Evolutionary conservation across 2,113 vertebrate species (phyloP).

Genomic region (Bufo gargarizans): DNA sequence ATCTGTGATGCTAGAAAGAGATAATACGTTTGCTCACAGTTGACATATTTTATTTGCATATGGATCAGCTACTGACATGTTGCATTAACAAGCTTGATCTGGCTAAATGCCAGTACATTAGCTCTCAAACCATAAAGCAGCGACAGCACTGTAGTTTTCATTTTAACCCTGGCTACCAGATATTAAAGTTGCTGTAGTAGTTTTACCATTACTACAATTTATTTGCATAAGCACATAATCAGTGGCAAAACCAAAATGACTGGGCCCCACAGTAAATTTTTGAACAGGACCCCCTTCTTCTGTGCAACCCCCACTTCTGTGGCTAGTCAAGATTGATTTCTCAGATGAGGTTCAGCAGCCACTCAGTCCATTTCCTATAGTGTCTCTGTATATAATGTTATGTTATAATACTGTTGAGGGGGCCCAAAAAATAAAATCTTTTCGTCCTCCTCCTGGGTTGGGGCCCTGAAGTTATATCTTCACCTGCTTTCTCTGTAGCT

Average conservation of each 20-base stretch:
- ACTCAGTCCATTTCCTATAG: too few relatives aligned
- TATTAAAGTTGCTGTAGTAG: not conserved
- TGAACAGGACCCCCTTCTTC: too few relatives aligned
- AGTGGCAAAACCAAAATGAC: not conserved
- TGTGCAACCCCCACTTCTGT: too few relatives aligned
- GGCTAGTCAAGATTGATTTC: too few relatives aligned
- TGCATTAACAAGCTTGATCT: slow-evolving; percentile 20
- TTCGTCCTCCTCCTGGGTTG: too few relatives aligned
- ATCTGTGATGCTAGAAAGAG: not conserved
- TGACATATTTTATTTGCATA: slow-evolving; percentile 32
- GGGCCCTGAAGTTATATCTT: too few relatives aligned
- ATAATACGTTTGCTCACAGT: slow-evolving; percentile 33
- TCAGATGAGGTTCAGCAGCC: too few relatives aligned
- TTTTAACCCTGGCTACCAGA: not conserved
- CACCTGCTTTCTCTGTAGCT: too few relatives aligned
- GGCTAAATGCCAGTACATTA: not conserved
- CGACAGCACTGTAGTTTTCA: not conserved
- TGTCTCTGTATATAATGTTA: too few relatives aligned
- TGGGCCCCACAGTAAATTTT: too few relatives aligned
- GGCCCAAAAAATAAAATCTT: too few relatives aligned
- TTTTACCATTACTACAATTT: not conserved
- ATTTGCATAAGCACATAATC: not conserved
- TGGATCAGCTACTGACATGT: slow-evolving; percentile 11
- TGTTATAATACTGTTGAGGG: too few relatives aligned
- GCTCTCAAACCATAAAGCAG: not conserved